Evolutionary conservation across 2,888 invertebrate genomes (phyloP).

Genomic region (Theodoxus fluviatilis): DNA sequence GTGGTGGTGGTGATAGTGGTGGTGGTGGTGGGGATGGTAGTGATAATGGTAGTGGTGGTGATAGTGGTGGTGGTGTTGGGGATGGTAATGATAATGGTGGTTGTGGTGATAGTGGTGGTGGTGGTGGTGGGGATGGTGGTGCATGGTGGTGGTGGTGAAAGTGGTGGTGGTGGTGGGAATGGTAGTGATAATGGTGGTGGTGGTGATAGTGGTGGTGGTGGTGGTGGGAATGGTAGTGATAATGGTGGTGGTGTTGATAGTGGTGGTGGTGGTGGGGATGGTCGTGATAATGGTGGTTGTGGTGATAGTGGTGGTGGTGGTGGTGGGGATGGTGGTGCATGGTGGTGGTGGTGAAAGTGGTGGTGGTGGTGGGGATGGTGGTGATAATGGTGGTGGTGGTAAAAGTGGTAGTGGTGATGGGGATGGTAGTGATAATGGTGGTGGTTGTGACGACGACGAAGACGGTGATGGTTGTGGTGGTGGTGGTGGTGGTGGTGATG

Average conservation of each 20-base stretch:
- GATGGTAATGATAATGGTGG: not conserved
- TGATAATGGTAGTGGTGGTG: too few species aligned
- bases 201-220: not conserved
- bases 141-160: slow-evolving; percentile 1
- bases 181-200: slow-evolving; percentile 1
- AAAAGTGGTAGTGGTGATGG: not conserved
- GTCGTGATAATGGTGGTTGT: slow-evolving; percentile 26
- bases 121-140: not conserved
- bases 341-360: not conserved
- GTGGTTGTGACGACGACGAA: not conserved
- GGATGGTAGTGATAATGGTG: not conserved
- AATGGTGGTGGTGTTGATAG: not conserved
- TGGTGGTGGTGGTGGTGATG: not conserved
- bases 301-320: slow-evolving; percentile 4
- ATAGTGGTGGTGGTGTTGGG: not conserved
- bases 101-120: not conserved
- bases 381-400: not conserved
- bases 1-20: not conserved
- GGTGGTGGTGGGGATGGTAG: not conserved
- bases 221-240: not conserved
- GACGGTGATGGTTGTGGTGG: not conserved
- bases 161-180: not conserved
- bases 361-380: not conserved
- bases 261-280: not conserved
- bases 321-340: not conserved